phyloP scores from a whole-genome alignment of 2,797 vertebrate genomes.

The Brotula barbata region DNA sequence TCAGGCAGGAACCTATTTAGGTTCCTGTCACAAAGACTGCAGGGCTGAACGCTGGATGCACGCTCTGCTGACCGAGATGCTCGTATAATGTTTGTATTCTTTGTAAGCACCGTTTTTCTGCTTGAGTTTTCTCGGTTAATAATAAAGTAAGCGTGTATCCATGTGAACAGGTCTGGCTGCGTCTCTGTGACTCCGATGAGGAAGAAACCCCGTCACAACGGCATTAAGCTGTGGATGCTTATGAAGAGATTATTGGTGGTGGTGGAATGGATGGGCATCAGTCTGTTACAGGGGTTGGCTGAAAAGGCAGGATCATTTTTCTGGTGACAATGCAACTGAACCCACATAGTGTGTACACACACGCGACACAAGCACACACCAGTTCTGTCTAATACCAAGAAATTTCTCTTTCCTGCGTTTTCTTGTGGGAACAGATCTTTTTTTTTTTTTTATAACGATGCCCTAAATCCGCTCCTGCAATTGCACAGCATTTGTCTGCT shows the following conservation, averaged over 20 bases:
- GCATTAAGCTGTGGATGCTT: constrained; percentile 44
- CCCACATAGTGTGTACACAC: not conserved
- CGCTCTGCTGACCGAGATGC: too few species aligned
- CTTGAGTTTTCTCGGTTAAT: too few species aligned
- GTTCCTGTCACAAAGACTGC: too few species aligned
- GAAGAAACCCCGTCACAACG: too few species aligned
- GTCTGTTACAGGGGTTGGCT: constrained; percentile 31
- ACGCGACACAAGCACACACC: constrained; percentile 8
- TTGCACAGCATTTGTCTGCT: constrained; percentile 37
- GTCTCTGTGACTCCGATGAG: too few species aligned
- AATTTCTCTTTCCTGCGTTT: constrained; percentile 4
- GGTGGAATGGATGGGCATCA: constrained; percentile 7
- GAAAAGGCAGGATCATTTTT: constrained; percentile 37
- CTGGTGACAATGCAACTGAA: constrained; percentile 40
- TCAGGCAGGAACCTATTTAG: too few species aligned
- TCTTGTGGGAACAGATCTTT: constrained; percentile 31
- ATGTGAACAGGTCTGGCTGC: too few species aligned
- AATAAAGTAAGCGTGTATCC: too few species aligned
- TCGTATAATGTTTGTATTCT: too few species aligned
- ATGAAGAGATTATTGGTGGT: constrained; percentile 45
- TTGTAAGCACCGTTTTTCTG: too few species aligned
- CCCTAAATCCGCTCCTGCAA: constrained; percentile 47
- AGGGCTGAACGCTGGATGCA: too few species aligned
- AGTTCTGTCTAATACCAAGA: constrained; percentile 9
- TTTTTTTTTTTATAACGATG: constrained; percentile 28